Conservation (phyloP, 2,797 vertebrate genomes). For the Macrochelys suwanniensis region DNA sequence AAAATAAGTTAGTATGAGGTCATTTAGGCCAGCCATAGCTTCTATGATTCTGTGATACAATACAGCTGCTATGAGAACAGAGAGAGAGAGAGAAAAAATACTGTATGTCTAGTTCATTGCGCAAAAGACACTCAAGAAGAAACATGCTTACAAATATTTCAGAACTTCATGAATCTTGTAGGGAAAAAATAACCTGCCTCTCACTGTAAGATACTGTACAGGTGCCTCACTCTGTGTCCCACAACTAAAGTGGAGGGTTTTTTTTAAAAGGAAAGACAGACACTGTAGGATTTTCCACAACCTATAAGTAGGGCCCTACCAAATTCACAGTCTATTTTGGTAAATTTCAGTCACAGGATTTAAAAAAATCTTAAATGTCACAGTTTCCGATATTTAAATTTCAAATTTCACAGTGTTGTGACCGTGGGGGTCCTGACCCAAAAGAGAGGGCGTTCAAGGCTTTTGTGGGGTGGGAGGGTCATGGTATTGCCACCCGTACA, state of each 20-base stretch:
- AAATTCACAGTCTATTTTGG: no score
- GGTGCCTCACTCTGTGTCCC: neutral
- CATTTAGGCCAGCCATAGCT: slow-evolving; percentile 31
- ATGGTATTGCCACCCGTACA: no score
- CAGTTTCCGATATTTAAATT: no score
- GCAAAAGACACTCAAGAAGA: neutral
- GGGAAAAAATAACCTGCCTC: slow-evolving; percentile 5
- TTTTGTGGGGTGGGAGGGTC: no score
- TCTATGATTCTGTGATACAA: slow-evolving; percentile 38
- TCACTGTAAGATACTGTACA: neutral
- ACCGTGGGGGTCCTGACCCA: no score
- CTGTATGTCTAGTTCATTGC: slow-evolving; percentile 6
- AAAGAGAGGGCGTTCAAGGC: no score
- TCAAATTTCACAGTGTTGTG: no score
- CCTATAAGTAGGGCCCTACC: neutral
- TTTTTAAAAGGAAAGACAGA: neutral
- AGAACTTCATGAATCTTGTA: neutral
- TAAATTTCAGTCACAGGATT: no score
- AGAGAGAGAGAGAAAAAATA: neutral
- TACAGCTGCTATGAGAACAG: slow-evolving; percentile 17
- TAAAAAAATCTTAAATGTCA: no score
- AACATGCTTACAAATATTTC: neutral
- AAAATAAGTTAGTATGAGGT: slow-evolving; percentile 41
- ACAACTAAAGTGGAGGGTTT: neutral
- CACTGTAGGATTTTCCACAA: neutral